Base-by-base conservation (phyloP, 2,888 invertebrate genomes). In the Hyles lineata region DNA sequence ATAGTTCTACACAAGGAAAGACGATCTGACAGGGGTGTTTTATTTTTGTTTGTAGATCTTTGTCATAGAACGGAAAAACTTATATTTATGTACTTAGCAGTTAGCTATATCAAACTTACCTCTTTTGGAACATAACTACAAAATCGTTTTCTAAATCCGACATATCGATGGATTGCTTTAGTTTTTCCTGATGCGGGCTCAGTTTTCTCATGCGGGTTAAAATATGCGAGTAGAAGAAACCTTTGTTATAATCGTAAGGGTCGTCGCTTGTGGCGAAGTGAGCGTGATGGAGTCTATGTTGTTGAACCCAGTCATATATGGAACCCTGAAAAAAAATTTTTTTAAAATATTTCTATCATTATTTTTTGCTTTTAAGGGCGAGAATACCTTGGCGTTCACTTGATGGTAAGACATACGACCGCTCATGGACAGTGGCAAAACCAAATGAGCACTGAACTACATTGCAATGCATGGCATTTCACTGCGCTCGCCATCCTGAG, bases 191-290 rank as follows among this genome's bases (percentile, higher is more conserved):
- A 75, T 97, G 92, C 0, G 96, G 95, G 72, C 96, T 97, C 67
- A 96, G 95, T 63, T 96, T 95, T 71, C 95, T 87, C 35, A 98
- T 85, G 72, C 98, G 96, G 73, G 97, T 96, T 55, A 96, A 89
- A 23, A 98, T 92, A 82, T 99, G 98, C 1, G 98, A 96, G 86
- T 97, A 97, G 76, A 97, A 88, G 86, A 99, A 98, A 7, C 98
- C 98, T 79, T 96, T 96, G 2, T 95, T 96, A 82, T 97, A 96
- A 85, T 98, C 97, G 88, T 96, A 98, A 0, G 98, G 98, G 88
- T 98, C 98, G 71, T 96, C 95, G 55, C 96, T 96, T 0, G 98
- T 97, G 19, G 96, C 96, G 76, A 96, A 97, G 84, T 96, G 96
- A 74, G 96, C 96, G 87, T 98, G 98, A 82, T 98, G 98, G 17